Evolutionary conservation across 2,113 vertebrate genomes (phyloP).

Genomic region (Festucalex cinctus): DNA sequence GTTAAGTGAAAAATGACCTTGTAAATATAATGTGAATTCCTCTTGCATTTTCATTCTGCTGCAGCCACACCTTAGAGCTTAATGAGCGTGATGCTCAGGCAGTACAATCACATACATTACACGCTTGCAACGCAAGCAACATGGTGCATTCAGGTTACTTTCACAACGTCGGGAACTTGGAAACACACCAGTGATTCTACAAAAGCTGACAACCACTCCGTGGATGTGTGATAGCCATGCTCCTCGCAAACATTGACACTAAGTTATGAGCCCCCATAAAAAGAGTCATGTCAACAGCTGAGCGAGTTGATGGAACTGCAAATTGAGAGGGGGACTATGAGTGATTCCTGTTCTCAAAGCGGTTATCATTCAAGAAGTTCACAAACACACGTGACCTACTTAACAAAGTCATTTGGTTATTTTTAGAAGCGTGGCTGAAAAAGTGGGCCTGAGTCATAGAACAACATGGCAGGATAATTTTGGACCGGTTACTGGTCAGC

Average conservation of each 20-base stretch:
- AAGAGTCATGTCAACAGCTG: constrained; percentile 70
- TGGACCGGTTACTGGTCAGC: constrained; percentile 29
- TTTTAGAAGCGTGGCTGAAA: constrained; percentile 48
- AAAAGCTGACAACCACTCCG: constrained; percentile 34
- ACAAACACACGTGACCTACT: constrained; percentile 63
- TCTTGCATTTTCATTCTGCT: no score
- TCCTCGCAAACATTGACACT: constrained; percentile 71
- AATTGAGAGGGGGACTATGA: constrained; percentile 26
- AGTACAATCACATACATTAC: no score
- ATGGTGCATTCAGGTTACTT: no score
- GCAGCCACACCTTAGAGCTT: no score
- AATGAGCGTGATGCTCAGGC: no score
- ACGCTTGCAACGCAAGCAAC: no score
- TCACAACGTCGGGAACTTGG: no score
- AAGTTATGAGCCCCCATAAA: constrained; percentile 64
- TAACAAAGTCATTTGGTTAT: constrained; percentile 61
- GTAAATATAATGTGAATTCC: no score
- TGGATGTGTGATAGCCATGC: constrained; percentile 64
- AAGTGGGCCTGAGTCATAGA: constrained; percentile 56
- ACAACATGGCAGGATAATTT: constrained; percentile 33
- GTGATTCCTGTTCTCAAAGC: constrained; percentile 43
- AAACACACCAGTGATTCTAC: no score
- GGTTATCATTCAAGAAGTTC: constrained; percentile 39
- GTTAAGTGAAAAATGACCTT: no score
- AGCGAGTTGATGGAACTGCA: constrained; percentile 27